A percentile compares a stretch with the other conserved stretches of the same genome.
Conservation (phyloP, 1,140 invertebrate species). For the Drosophila nannoptera region DNA sequence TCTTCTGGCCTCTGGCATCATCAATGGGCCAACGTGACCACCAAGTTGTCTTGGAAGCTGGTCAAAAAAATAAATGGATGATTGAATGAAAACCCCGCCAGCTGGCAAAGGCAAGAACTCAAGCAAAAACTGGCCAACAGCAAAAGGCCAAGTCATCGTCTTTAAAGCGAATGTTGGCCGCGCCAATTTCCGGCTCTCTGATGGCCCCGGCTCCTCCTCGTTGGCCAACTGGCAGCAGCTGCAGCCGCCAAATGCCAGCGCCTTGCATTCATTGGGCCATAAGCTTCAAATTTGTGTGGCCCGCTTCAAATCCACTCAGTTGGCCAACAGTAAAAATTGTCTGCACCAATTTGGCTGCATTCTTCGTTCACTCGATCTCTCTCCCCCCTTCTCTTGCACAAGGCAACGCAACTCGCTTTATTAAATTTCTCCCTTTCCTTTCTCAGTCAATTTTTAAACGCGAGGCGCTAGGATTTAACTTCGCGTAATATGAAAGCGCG, state of each 20-base stretch:
- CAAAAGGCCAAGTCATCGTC: conserved; percentile 76
- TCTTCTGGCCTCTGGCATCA: conserved; percentile 41
- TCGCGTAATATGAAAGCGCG: conserved; percentile 22
- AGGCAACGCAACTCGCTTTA: conserved; percentile 43
- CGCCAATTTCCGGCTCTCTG: conserved; percentile 67
- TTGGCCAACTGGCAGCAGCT: conserved; percentile 35
- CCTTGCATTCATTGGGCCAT: conserved; percentile 73
- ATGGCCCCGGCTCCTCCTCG: conserved; percentile 20
- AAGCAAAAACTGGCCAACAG: conserved; percentile 56
- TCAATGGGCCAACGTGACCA: conserved; percentile 70
- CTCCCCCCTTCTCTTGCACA: neutral
- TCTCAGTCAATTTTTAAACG: conserved; percentile 53
- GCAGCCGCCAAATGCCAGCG: conserved; percentile 47
- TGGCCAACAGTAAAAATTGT: conserved; percentile 44
- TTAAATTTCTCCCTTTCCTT: conserved; percentile 47
- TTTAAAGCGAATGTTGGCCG: conserved; percentile 72
- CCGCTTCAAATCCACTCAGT: conserved; percentile 54
- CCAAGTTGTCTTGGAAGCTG: conserved; percentile 76
- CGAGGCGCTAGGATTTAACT: conserved; percentile 57
- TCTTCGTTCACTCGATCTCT: conserved; percentile 7
- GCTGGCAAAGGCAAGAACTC: conserved; percentile 65
- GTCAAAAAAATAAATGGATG: conserved; percentile 77
- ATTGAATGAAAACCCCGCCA: conserved; percentile 77
- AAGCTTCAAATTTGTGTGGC: conserved; percentile 69
- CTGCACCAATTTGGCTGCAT: conserved; percentile 65